Evolutionary conservation across 2,113 vertebrate genomes (phyloP).

Genomic region (Hyla sarda): DNA sequence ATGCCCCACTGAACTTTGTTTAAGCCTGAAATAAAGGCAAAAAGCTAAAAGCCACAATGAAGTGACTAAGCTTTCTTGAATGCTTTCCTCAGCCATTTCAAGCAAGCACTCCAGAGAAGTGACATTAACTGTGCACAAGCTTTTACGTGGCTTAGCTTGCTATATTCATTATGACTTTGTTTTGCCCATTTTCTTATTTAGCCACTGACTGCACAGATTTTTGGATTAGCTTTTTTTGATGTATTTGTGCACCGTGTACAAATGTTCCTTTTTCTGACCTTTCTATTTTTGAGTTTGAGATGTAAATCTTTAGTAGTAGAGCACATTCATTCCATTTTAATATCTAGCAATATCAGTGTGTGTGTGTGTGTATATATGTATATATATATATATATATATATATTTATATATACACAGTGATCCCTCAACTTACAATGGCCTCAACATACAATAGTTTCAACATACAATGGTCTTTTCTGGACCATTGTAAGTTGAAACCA

Average conservation of each 20-base stretch:
- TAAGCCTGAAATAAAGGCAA: constrained; percentile 79
- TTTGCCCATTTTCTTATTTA: neutral
- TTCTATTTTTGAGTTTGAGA: neutral
- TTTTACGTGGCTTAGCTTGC: constrained; percentile 9
- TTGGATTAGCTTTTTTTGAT: neutral
- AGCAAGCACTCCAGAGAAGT: constrained; percentile 31
- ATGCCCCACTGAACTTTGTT: constrained; percentile 86
- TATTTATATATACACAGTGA: no score
- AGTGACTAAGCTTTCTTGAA: constrained; percentile 74
- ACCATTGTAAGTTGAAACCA: no score
- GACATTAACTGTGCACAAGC: neutral
- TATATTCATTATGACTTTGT: neutral
- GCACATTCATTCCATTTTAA: neutral
- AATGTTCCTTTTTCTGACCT: neutral
- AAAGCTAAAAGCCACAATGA: constrained; percentile 74
- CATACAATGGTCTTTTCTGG: no score
- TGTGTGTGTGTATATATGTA: no score
- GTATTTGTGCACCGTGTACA: neutral
- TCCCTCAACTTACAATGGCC: no score
- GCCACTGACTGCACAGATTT: neutral
- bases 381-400: no score
- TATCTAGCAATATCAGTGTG: no score
- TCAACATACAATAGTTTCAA: no score
- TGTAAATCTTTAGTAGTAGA: neutral
- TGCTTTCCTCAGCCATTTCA: constrained; percentile 66